Evolutionary conservation across 2,888 invertebrate species (phyloP).

Genomic region (Apeira syringaria): DNA sequence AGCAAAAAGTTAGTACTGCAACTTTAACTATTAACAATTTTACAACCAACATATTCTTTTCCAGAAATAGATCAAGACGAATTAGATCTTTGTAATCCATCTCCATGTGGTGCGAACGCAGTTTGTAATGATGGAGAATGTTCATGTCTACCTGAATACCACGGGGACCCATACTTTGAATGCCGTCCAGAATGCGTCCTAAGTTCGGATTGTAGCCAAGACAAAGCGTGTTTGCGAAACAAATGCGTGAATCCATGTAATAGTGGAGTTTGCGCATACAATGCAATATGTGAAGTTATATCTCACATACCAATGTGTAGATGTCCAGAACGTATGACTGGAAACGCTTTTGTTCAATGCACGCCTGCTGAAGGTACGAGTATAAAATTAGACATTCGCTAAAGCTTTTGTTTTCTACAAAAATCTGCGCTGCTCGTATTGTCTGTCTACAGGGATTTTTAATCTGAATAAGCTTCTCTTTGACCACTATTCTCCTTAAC

Average conservation of each 20-base stretch:
- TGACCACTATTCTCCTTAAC: too few species aligned
- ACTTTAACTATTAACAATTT: too few species aligned
- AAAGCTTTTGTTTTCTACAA: too few species aligned
- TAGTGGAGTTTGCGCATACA: constrained; percentile 86
- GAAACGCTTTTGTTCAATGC: constrained; percentile 87
- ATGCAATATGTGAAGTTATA: constrained; percentile 88
- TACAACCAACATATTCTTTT: too few species aligned
- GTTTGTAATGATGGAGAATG: constrained; percentile 83
- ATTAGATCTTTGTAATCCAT: constrained; percentile 84
- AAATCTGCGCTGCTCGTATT: too few species aligned
- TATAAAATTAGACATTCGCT: too few species aligned
- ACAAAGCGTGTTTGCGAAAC: constrained; percentile 86
- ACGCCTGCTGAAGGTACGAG: constrained; percentile 65
- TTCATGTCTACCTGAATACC: constrained; percentile 84
- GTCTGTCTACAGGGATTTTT: too few species aligned
- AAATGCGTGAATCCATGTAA: constrained; percentile 89
- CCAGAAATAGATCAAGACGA: constrained; percentile 54
- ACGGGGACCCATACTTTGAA: constrained; percentile 87
- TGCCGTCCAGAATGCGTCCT: constrained; percentile 89
- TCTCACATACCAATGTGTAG: constrained; percentile 89
- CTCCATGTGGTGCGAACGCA: constrained; percentile 87
- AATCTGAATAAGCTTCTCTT: too few species aligned
- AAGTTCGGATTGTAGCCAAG: constrained; percentile 86
- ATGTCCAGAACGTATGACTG: constrained; percentile 86
- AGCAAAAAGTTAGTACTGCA: too few species aligned